Evolutionary conservation across 64 coral and sea anemone genomes (phyloP), one percentile per base, ranked within the genome.

Genomic region (Anthopleura sola): DNA sequence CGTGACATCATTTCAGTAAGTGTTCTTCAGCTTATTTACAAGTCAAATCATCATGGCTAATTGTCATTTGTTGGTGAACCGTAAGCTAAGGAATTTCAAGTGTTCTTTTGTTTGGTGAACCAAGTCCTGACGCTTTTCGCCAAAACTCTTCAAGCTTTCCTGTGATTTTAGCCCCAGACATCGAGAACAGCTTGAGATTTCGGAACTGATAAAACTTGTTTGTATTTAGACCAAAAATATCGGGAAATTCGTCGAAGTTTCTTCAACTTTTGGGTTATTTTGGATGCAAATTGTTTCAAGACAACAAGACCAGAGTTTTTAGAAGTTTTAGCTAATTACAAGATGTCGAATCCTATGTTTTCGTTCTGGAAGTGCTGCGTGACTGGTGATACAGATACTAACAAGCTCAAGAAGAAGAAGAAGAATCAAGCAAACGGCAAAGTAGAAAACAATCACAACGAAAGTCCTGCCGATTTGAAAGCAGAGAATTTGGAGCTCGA

Each of bases 321-420:
- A 46, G 36, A 79, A 48, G 20, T n/a, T 83, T 50, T 49, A 36
- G 15, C 18, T 40, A 12, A 79, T 24, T 19, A 46, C 4, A 83
- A 54, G 55, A 49, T 55, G 44, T 83, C 82, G 50, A 83, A 83
- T 55, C 82, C 82, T 6, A 36, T 49, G 82, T 83, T 83, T 60
- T 54, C 82, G 26, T 49, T 83, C 34, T 83, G 82, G 82, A 55
- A 51, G 15, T 83, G 82, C 82, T 83, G 82, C 47, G 29, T 83
- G 18, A 83, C 82, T 1, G 82, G 82, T 1, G 82, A 83, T 17
- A 83, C 82, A 7, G 50, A 49, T 58, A 37, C 36, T 13, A 49
- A 5, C 28, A 83, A 83, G 50, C 50, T 60, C 5, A 83, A 53
- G 49, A 83, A 56, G 50, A 83, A 83, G n/a, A 54, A 83, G 55